Evolutionary conservation across 1,140 invertebrate genomes (phyloP).

Genomic region (Brachionus manjavacas): DNA sequence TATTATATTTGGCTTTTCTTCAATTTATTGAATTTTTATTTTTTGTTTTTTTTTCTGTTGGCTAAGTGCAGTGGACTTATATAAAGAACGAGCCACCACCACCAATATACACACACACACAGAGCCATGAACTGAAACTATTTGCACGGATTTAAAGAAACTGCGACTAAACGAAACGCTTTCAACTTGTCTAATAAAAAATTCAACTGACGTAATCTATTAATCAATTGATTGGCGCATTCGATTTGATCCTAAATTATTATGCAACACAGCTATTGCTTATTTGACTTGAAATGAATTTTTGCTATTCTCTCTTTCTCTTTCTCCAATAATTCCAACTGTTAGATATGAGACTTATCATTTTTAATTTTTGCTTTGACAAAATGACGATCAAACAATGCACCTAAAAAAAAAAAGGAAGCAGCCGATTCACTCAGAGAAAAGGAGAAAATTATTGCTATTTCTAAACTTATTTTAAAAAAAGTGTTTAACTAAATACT

Average conservation of each 20-base stretch:
- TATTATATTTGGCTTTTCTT: background rate
- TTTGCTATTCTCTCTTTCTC: background rate
- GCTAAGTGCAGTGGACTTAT: background rate
- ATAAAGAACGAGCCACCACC: background rate
- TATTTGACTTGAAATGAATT: background rate
- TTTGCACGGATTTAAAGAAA: slow-evolving; percentile 12
- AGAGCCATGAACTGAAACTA: background rate
- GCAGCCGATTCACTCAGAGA: too few relatives aligned
- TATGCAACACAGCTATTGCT: slow-evolving; percentile 29
- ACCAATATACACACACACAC: background rate
- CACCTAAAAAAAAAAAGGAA: too few relatives aligned
- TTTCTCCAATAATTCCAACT: background rate
- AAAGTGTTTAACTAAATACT: too few relatives aligned
- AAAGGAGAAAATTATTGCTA: too few relatives aligned
- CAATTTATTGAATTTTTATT: background rate
- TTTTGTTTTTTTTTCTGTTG: background rate
- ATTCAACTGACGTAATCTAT: slow-evolving; percentile 17
- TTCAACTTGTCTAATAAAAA: background rate
- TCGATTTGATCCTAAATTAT: background rate
- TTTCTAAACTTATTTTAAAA: too few relatives aligned
- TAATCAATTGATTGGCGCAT: slow-evolving; percentile 5
- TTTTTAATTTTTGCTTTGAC: background rate
- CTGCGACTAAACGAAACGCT: background rate
- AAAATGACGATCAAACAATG: background rate
- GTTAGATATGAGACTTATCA: slow-evolving; percentile 26